Conservation (phyloP, 1,140 invertebrate species). For the Antheraea mylitta region DNA sequence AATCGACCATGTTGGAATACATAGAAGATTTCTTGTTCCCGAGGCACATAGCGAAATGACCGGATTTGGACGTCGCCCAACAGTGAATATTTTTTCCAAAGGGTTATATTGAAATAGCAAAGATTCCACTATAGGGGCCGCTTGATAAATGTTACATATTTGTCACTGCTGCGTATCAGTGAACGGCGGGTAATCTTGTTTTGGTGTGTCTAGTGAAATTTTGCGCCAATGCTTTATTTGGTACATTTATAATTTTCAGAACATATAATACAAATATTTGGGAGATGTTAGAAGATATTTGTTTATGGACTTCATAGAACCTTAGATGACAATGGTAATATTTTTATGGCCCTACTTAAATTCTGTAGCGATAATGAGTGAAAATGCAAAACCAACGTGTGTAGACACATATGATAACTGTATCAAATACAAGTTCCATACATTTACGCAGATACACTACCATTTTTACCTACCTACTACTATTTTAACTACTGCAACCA, state of each 20-base stretch:
- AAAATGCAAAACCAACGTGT: no score
- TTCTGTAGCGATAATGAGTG: no score
- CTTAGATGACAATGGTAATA: no score
- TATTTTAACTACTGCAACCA: no score
- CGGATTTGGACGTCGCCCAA: constrained; percentile 40
- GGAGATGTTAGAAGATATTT: no score
- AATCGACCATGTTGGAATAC: not conserved
- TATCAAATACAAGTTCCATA: no score
- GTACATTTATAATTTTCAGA: not conserved
- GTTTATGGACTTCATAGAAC: no score
- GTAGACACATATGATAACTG: no score
- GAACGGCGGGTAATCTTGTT: constrained; percentile 11
- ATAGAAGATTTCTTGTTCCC: not conserved
- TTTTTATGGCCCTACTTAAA: no score
- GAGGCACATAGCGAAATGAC: constrained; percentile 18
- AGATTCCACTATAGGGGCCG: not conserved
- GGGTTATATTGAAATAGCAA: constrained; percentile 30
- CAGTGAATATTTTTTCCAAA: constrained; percentile 29
- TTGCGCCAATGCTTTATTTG: not conserved
- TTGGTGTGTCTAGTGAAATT: not conserved
- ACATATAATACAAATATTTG: no score
- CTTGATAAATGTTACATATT: constrained; percentile 33
- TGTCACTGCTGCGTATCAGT: constrained; percentile 20
- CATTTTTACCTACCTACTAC: no score
- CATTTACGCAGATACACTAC: no score